Evolutionary conservation across 1,140 invertebrate genomes (phyloP).

Genomic region (Rhyzopertha dominica): DNA sequence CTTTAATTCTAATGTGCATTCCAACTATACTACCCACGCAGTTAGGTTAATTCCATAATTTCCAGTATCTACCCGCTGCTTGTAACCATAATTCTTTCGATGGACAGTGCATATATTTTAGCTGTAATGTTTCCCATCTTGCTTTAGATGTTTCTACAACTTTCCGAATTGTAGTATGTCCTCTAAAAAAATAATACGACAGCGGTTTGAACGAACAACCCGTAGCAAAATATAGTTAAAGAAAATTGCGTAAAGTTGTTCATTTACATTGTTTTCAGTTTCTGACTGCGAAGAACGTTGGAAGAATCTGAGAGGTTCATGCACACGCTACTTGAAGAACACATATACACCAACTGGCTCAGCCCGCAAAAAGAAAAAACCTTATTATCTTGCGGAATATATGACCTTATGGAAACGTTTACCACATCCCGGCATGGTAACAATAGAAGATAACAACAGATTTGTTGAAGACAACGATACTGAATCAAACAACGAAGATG

Average conservation of each 20-base stretch:
- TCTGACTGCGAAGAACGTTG: conserved; percentile 12
- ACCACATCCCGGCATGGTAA: conserved; percentile 10
- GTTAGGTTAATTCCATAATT: no score
- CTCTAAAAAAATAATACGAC: conserved; percentile 14
- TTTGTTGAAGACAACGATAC: conserved; percentile 12
- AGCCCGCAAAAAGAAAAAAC: conserved; percentile 2
- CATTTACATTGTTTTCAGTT: conserved; percentile 6
- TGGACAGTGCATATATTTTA: conserved; percentile 25
- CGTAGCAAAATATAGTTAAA: conserved; percentile 13
- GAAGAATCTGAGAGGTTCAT: conserved; percentile 8
- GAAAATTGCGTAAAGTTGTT: background rate
- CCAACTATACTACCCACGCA: no score
- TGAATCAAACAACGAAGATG: conserved; percentile 12
- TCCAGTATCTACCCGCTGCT: conserved; percentile 20
- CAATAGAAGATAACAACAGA: conserved; percentile 9
- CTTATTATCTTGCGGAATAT: no score
- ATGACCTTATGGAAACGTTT: no score
- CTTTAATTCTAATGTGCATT: no score
- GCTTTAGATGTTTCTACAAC: conserved; percentile 29
- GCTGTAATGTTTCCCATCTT: conserved; percentile 31
- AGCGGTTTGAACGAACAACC: conserved; percentile 8
- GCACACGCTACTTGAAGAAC: conserved; percentile 10
- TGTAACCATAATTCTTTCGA: conserved; percentile 23
- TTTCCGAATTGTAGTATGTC: conserved; percentile 17
- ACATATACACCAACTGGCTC: conserved; percentile 2